Evolutionary conservation across 35 echinoderm and acorn worm genomes (phyloP).

Genomic region (Strongylocentrotus purpuratus): DNA sequence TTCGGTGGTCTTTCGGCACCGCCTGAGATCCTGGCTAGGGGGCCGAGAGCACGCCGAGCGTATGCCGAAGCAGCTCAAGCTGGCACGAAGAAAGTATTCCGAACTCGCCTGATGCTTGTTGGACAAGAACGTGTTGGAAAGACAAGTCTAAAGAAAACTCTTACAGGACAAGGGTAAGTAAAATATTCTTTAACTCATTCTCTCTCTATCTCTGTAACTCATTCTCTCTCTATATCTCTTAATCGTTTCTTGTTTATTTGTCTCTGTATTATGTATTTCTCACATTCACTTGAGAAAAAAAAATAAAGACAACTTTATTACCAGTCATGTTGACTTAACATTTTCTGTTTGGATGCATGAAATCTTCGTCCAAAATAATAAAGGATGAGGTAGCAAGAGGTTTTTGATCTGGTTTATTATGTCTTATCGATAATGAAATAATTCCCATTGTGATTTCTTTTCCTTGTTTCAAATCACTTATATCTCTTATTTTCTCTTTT

Average conservation of each 20-base stretch:
- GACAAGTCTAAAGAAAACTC: slow-evolving; percentile 66
- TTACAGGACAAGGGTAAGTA: slow-evolving; percentile 66
- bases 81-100: slow-evolving; percentile 61
- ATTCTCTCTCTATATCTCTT: neutral
- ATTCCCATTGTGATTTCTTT: too few relatives aligned
- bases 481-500: too few relatives aligned
- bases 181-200: neutral
- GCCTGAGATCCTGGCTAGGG: slow-evolving; percentile 30
- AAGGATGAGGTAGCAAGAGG: too few relatives aligned
- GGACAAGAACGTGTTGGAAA: slow-evolving; percentile 79
- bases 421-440: too few relatives aligned
- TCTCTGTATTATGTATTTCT: neutral
- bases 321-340: too few relatives aligned
- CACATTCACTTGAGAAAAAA: too few relatives aligned
- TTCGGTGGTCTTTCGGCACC: slow-evolving; percentile 36
- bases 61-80: slow-evolving; percentile 57
- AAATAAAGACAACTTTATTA: too few relatives aligned
- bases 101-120: slow-evolving; percentile 73
- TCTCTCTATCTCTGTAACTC: neutral
- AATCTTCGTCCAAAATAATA: too few relatives aligned
- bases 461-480: too few relatives aligned
- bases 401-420: too few relatives aligned
- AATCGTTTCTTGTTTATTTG: neutral
- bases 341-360: too few relatives aligned
- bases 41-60: slow-evolving; percentile 50